Evolutionary conservation across 2,113 vertebrate species (phyloP).

Genomic region (Hassar affinis): DNA sequence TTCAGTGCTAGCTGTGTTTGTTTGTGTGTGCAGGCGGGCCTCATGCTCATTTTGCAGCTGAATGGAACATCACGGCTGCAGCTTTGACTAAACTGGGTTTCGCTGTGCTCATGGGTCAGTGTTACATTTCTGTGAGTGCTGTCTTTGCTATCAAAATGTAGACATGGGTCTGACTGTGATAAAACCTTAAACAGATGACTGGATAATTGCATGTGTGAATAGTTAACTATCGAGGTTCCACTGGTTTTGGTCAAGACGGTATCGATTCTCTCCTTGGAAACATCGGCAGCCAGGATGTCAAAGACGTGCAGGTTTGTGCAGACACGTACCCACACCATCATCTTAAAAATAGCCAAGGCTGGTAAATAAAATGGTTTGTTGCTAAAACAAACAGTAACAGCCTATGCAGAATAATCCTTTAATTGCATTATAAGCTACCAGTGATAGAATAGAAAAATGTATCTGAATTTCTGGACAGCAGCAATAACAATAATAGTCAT

Average conservation of each 20-base stretch:
- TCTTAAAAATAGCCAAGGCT: not conserved
- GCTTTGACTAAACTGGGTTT: slow-evolving; percentile 74
- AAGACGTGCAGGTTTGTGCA: slow-evolving; percentile 78
- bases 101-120: slow-evolving; percentile 77
- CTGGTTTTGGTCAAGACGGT: slow-evolving; percentile 81
- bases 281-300: slow-evolving; percentile 80
- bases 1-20: not conserved
- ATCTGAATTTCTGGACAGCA: too few relatives aligned
- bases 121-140: not conserved
- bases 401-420: not conserved
- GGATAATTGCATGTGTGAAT: slow-evolving; percentile 23
- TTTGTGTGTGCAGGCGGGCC: slow-evolving; percentile 73
- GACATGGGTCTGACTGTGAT: not conserved
- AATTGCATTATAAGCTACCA: not conserved
- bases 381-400: not conserved
- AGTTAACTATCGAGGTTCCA: slow-evolving; percentile 85
- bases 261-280: slow-evolving; percentile 77
- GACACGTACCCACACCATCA: not conserved
- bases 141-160: not conserved
- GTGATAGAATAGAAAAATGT: not conserved
- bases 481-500: not conserved
- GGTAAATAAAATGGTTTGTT: not conserved
- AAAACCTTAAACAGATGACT: not conserved
- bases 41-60: slow-evolving; percentile 75
- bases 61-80: slow-evolving; percentile 76